Evolutionary conservation across 2,113 vertebrate species (phyloP).

Genomic region (Gallinago media): DNA sequence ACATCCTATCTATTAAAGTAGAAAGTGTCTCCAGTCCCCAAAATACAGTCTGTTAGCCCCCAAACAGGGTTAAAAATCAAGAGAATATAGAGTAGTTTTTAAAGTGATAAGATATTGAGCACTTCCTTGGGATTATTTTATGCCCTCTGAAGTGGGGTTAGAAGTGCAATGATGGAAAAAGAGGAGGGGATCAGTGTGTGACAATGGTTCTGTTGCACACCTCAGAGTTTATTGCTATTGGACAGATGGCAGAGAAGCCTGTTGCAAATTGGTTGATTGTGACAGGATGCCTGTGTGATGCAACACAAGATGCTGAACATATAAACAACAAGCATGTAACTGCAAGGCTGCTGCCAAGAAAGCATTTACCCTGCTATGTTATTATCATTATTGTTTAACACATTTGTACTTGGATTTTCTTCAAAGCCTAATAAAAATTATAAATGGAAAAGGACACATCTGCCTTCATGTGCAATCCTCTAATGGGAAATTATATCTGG

Average conservation of each 20-base stretch:
- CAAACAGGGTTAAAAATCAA: neutral
- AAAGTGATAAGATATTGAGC: neutral
- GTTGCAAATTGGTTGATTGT: neutral
- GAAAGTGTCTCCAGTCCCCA: neutral
- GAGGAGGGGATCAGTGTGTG: fast-evolving
- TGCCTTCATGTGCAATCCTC: neutral
- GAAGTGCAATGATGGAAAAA: neutral
- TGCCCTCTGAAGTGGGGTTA: neutral
- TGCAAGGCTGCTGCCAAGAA: neutral
- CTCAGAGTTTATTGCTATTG: neutral
- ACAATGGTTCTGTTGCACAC: neutral
- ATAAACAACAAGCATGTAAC: neutral
- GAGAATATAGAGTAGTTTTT: neutral
- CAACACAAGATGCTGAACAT: neutral
- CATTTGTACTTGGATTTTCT: neutral
- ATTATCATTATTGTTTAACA: neutral
- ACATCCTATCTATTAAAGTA: fast-evolving
- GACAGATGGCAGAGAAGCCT: neutral
- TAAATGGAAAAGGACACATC: neutral
- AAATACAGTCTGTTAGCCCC: neutral
- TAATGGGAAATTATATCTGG: neutral
- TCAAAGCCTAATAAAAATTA: conserved; percentile 1
- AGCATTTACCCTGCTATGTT: neutral
- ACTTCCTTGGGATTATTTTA: neutral
- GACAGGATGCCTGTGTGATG: neutral